These are phyloP conservation scores for Corythornis madagascariensis DNA, from an alignment of 2,113 vertebrate genomes.

Conservation along the genomic window DNA sequence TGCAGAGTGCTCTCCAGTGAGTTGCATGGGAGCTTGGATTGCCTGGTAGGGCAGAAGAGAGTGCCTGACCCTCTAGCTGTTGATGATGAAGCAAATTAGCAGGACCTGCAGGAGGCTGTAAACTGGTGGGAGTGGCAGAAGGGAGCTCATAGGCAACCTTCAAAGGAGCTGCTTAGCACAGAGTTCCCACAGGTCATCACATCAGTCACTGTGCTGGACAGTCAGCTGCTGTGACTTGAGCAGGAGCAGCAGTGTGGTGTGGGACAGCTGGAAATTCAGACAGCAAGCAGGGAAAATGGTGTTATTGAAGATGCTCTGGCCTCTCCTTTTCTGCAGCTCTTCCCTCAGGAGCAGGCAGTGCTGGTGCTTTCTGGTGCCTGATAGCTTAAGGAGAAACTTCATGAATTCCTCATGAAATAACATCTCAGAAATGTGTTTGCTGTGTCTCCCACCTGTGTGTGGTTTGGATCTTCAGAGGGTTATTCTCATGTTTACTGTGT, in stretches of 20 bases:
- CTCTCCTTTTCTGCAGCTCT: background rate
- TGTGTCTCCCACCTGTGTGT: background rate
- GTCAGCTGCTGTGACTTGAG: background rate
- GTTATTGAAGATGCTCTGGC: background rate
- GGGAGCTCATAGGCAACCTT: background rate
- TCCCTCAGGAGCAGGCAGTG: accelerated
- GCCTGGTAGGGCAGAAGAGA: background rate
- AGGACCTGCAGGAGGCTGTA: background rate
- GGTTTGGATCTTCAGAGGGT: background rate
- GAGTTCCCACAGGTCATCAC: background rate
- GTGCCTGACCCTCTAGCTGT: background rate
- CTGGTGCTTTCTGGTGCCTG: background rate
- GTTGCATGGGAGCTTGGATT: background rate
- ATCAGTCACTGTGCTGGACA: background rate
- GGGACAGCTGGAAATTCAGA: background rate
- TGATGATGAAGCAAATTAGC: background rate
- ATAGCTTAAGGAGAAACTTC: background rate
- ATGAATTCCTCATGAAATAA: background rate
- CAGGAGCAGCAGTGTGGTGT: accelerated
- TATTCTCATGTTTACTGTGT: background rate
- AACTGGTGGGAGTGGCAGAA: conserved; percentile 1
- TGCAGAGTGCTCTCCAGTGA: background rate
- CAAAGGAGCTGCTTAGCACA: background rate
- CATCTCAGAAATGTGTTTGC: background rate
- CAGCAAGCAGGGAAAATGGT: too few species aligned